Evolutionary conservation across 2,888 invertebrate genomes (phyloP), one percentile per base, ranked within the genome.

Genomic region (Heliothis peltigera): DNA sequence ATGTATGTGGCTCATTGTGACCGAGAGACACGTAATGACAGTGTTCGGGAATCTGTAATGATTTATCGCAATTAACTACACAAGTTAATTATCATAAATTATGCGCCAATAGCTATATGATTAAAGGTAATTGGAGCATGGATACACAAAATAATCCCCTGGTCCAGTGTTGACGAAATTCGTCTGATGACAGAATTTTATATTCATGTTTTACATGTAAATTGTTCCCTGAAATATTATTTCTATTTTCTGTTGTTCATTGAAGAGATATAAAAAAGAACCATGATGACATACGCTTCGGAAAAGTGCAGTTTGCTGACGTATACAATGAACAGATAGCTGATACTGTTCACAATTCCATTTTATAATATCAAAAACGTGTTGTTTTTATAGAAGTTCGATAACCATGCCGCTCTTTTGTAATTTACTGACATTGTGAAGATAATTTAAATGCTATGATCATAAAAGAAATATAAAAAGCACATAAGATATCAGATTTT

Each of bases 321-420:
- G 52, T 58, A 59, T 56, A 58, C 48, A 72, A 72, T 72, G 70
- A 64, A 71, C 70, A 70, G 70, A 72, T 75, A 72, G 58, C 64
- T 42, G 15, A 15, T 39, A 15, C 28, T 17, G 56, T 28, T 46
- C 22, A 42, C 57, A 59, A 51, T 56, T 71, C 65, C 57, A 35
- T 56, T 69, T 64, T 52, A n/a, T n/a, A 43, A 65, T 52, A 54
- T 73, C 58, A 58, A 71, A 69, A 64, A 69, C 21, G 66, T 47
- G 72, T 53, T 65, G 43, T 72, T 73, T 72, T 57, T 22, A 55
- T 48, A 43, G 73, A 57, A 48, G 57, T 66, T 57, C 22, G 53
- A 65, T 48, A 57, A 53, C 44, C 21, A 57, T 53, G 66, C 66
- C 52, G 72, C 22, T 71, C 72, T 49, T 64, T 44, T 68, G 54